Evolutionary conservation across 2,113 vertebrate species (phyloP).

Genomic region (Albula goreensis): DNA sequence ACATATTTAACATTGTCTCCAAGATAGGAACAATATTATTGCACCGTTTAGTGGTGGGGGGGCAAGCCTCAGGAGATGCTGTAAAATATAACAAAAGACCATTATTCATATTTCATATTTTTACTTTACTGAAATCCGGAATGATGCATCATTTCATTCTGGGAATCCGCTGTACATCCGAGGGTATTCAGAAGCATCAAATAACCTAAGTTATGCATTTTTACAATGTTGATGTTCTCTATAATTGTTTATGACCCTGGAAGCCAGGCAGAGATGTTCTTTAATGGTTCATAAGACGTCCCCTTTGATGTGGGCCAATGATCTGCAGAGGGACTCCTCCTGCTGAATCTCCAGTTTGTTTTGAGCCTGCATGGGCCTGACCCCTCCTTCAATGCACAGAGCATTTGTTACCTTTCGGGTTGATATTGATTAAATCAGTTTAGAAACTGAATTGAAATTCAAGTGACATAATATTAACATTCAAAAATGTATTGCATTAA

Average conservation of each 20-base stretch:
- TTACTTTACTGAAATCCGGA: neutral
- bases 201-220: neutral
- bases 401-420: neutral
- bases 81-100: neutral
- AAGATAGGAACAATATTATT: slow-evolving; percentile 13
- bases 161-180: neutral
- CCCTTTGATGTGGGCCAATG: neutral
- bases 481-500: too few relatives aligned
- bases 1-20: slow-evolving; percentile 27
- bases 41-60: neutral
- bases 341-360: slow-evolving; percentile 5
- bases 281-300: neutral
- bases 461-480: too few relatives aligned
- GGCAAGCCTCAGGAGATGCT: neutral
- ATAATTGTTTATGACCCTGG: neutral
- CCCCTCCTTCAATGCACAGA: neutral
- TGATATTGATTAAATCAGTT: too few relatives aligned
- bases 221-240: neutral
- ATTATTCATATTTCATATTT: neutral
- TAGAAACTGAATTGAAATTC: too few relatives aligned
- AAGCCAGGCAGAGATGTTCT: neutral
- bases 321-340: neutral
- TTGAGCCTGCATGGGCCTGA: neutral
- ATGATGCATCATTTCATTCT: neutral
- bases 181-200: neutral